phyloP scores from a whole-genome alignment of 2,113 vertebrate genomes.

The Prinia subflava region DNA sequence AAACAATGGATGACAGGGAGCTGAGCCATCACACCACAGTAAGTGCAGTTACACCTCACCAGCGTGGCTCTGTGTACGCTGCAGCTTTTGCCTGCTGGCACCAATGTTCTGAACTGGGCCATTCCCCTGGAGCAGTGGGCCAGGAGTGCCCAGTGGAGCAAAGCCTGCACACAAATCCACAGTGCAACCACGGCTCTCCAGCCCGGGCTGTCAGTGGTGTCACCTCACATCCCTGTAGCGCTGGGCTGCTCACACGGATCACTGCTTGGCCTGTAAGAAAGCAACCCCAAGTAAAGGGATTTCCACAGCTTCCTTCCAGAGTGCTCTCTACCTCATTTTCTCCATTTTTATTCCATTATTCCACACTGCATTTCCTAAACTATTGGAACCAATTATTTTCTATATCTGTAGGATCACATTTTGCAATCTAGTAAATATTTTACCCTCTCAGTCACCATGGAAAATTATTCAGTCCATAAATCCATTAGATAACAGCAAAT shows the following conservation, averaged over 20 bases:
- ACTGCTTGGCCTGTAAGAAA: rapidly evolving
- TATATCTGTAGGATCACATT: not conserved
- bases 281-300: not conserved
- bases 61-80: rapidly evolving
- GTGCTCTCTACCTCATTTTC: not conserved
- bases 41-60: rapidly evolving
- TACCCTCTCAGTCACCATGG: not conserved
- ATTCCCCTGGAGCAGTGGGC: not conserved
- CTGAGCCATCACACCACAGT: rapidly evolving
- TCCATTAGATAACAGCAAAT: not conserved
- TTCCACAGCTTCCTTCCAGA: not conserved
- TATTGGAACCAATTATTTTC: not conserved
- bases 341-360: not conserved
- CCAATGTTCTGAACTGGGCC: rapidly evolving
- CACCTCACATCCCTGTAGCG: rapidly evolving
- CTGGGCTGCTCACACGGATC: rapidly evolving
- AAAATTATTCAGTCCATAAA: not conserved
- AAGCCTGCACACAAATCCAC: rapidly evolving
- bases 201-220: not conserved
- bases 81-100: not conserved
- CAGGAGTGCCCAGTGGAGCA: not conserved
- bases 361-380: not conserved
- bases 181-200: rapidly evolving
- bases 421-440: not conserved
- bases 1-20: rapidly evolving